Percentiles rank a stretch among this genome's conserved stretches.
Conservation (phyloP, 2,888 invertebrate species). For the Torymus tubicola region DNA sequence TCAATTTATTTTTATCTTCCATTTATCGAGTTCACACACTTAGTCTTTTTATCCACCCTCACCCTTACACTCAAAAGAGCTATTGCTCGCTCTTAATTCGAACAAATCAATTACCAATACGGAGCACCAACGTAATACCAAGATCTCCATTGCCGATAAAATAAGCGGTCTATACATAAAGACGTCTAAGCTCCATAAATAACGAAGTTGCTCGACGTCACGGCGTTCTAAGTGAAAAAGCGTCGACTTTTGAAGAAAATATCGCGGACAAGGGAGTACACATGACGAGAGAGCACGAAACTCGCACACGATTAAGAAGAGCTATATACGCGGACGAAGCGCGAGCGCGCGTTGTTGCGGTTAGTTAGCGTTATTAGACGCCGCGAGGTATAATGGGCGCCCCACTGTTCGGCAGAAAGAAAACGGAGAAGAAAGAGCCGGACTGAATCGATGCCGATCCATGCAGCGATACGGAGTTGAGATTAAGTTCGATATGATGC, state of each 20-base stretch:
- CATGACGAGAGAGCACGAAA: not conserved
- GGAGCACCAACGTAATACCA: too few relatives aligned
- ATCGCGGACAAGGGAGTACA: constrained; percentile 38
- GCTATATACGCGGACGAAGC: too few relatives aligned
- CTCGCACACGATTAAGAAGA: not conserved
- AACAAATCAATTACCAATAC: too few relatives aligned
- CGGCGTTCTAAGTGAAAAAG: constrained; percentile 10
- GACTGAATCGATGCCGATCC: constrained; percentile 47
- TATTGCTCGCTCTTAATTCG: too few relatives aligned
- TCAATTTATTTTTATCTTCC: too few relatives aligned
- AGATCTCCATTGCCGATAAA: too few relatives aligned
- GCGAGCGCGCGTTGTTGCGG: not conserved
- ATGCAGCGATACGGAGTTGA: constrained; percentile 57
- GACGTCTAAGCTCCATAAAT: too few relatives aligned
- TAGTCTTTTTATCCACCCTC: too few relatives aligned
- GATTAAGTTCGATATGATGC: constrained; percentile 61
- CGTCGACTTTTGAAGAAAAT: constrained; percentile 26
- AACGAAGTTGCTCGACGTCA: not conserved
- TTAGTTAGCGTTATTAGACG: constrained; percentile 51
- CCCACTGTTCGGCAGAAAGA: constrained; percentile 10
- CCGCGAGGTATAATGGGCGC: constrained; percentile 32
- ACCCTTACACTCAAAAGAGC: too few relatives aligned
- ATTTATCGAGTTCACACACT: too few relatives aligned
- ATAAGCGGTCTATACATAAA: too few relatives aligned
- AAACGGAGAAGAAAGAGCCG: not conserved